A percentile compares a stretch with the other conserved stretches of the same genome.
These are phyloP conservation scores for Chaetorhynchus papuensis DNA, from an alignment of 2,113 vertebrate species.

Conservation along the genomic window DNA sequence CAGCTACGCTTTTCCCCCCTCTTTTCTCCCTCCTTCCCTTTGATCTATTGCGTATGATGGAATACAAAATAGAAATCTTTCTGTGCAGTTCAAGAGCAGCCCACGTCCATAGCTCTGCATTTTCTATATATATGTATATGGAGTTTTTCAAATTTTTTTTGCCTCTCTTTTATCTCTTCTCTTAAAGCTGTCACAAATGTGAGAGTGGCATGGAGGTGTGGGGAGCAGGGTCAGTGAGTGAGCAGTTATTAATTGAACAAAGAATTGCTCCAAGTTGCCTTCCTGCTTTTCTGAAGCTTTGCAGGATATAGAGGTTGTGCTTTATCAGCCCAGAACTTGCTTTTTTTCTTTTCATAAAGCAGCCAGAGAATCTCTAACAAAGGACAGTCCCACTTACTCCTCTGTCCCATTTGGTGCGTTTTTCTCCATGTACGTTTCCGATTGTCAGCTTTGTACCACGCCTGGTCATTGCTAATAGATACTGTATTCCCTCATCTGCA, in stretches of 20 bases:
- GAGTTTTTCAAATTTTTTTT: neutral
- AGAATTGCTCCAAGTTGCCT: neutral
- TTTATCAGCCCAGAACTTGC: neutral
- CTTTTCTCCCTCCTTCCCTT: slow-evolving; percentile 2
- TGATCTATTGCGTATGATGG: neutral
- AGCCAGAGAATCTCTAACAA: neutral
- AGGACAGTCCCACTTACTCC: neutral
- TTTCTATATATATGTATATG: neutral
- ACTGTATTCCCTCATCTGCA: neutral
- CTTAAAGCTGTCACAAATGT: neutral
- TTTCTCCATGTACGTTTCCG: rapidly evolving
- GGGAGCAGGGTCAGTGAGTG: neutral
- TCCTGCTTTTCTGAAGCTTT: neutral
- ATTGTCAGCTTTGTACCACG: neutral
- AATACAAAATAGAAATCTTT: neutral
- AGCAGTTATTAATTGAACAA: neutral
- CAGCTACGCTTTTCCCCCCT: neutral
- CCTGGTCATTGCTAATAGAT: neutral
- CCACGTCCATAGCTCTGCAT: neutral
- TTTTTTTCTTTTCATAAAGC: neutral
- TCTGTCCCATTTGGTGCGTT: neutral
- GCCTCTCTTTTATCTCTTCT: neutral
- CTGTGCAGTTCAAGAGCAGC: neutral
- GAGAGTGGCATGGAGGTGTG: neutral
- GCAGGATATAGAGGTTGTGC: neutral